Evolutionary conservation across 2,888 invertebrate species (phyloP).

Genomic region (Agrotis puta): DNA sequence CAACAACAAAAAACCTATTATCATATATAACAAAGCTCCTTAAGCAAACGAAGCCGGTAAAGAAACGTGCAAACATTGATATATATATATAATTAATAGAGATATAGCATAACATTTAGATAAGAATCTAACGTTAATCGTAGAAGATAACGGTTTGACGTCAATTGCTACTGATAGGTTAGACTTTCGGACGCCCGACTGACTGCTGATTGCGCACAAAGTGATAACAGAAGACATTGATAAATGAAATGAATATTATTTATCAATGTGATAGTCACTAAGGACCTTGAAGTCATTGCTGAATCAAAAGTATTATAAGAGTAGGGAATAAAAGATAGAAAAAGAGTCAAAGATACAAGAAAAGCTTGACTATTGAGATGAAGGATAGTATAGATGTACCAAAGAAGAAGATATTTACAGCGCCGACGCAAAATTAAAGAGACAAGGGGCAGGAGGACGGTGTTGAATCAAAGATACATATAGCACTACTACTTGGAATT

Average conservation of each 20-base stretch:
- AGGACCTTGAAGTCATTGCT: neutral
- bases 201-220: conserved; percentile 26
- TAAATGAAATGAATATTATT: conserved; percentile 21
- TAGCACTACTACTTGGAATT: neutral
- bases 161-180: conserved; percentile 58
- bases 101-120: conserved; percentile 38
- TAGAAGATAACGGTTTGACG: conserved; percentile 61
- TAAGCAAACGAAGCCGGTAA: conserved; percentile 25
- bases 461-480: neutral
- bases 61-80: conserved; percentile 7
- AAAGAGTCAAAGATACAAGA: neutral
- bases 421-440: neutral
- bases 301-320: neutral
- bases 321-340: no score
- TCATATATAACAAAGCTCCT: neutral
- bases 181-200: conserved; percentile 61
- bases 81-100: conserved; percentile 32
- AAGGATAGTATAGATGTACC: neutral
- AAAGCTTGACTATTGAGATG: neutral
- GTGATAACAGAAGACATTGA: conserved; percentile 41
- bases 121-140: conserved; percentile 52
- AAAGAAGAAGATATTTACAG: neutral
- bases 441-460: neutral
- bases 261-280: conserved; percentile 4
- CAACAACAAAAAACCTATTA: neutral